A percentile compares a stretch with the other conserved stretches of the same genome.
Evolutionary conservation across 1,140 invertebrate genomes (phyloP).

Genomic region (Manduca sexta): DNA sequence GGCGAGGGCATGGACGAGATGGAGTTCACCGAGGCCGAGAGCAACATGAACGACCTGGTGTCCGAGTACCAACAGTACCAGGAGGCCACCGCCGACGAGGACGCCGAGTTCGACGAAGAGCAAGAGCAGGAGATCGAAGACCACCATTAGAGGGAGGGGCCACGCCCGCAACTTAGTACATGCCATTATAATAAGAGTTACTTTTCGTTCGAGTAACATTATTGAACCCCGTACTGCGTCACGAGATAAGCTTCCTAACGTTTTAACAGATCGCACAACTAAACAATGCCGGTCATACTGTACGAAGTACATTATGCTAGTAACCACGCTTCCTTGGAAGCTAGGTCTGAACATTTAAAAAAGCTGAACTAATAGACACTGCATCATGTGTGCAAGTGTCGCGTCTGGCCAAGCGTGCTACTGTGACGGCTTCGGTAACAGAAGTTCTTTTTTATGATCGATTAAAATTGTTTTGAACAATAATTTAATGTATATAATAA

Average conservation of each 20-base stretch:
- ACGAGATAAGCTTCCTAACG: constrained; percentile 58
- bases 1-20: constrained; percentile 91
- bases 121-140: constrained; percentile 67
- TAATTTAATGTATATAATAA: constrained; percentile 70
- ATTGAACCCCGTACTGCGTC: constrained; percentile 48
- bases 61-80: constrained; percentile 94
- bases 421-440: constrained; percentile 60
- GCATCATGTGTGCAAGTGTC: constrained; percentile 37
- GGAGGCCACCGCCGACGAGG: constrained; percentile 81
- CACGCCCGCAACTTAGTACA: constrained; percentile 23
- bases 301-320: constrained; percentile 47
- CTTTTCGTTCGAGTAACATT: constrained; percentile 48
- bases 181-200: constrained; percentile 57
- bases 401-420: constrained; percentile 32
- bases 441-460: constrained; percentile 47
- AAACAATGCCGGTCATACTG: constrained; percentile 38
- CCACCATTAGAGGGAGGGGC: constrained; percentile 68
- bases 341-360: constrained; percentile 53
- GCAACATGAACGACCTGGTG: constrained; percentile 63
- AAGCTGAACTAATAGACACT: constrained; percentile 51
- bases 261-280: constrained; percentile 64
- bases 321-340: constrained; percentile 36
- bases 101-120: constrained; percentile 80
- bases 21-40: constrained; percentile 87
- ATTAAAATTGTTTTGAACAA: constrained; percentile 59